A percentile compares a stretch with the other conserved stretches of the same genome.
Conservation (phyloP, 2,797 vertebrate species). For the Muscicapa comitata region DNA sequence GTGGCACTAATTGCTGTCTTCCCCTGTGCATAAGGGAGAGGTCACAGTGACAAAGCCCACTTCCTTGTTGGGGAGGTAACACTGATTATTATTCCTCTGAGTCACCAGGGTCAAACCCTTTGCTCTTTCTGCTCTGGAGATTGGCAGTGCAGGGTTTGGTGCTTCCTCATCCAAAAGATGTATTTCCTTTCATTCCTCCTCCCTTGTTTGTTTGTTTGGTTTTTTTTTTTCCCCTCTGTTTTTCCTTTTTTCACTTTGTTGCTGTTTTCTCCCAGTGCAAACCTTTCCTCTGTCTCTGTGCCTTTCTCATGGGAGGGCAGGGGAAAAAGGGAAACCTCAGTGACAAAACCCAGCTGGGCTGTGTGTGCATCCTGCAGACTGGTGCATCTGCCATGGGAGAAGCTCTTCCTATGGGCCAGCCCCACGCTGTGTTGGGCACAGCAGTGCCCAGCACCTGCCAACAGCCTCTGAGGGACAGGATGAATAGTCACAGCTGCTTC, state of each 20-base stretch:
- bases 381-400: neutral
- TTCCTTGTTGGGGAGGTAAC: constrained; percentile 19
- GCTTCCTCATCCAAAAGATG: neutral
- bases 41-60: neutral
- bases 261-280: neutral
- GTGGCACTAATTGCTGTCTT: neutral
- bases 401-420: neutral
- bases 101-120: constrained; percentile 36
- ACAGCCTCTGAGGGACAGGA: rapidly evolving
- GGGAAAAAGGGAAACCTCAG: neutral
- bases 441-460: neutral
- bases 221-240: neutral
- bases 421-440: rapidly evolving
- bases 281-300: neutral
- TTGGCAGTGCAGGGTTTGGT: neutral
- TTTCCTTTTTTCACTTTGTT: neutral
- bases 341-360: neutral
- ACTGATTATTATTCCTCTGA: neutral
- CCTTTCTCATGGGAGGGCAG: neutral
- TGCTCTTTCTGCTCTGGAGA: neutral
- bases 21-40: neutral
- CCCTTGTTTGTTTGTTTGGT: neutral
- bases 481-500: neutral
- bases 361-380: neutral
- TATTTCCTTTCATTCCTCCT: neutral